Conservation (phyloP, 2,888 invertebrate species). For the Octodonta nipae region DNA sequence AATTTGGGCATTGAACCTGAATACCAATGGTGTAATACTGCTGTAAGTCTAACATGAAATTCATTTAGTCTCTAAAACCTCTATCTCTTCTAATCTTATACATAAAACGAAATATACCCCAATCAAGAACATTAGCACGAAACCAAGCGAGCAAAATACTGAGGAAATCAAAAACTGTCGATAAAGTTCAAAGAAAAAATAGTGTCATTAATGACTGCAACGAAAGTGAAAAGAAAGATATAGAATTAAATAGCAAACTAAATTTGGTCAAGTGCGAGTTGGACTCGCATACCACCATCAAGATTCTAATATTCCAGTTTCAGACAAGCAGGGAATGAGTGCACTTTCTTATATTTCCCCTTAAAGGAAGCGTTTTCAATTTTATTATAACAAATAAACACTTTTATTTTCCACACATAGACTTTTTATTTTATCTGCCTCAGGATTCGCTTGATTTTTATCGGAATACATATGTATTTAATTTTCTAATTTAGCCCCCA, state of each 20-base stretch:
- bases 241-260: slow-evolving; percentile 43
- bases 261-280: no score
- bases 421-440: no score
- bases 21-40: slow-evolving; percentile 30
- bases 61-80: slow-evolving; percentile 19
- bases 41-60: slow-evolving; percentile 20
- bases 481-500: no score
- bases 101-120: slow-evolving; percentile 27
- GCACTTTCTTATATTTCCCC: no score
- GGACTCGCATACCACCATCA: no score
- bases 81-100: slow-evolving; percentile 12
- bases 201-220: slow-evolving; percentile 11
- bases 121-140: slow-evolving; percentile 13
- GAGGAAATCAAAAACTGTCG: slow-evolving; percentile 20
- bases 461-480: no score
- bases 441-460: no score
- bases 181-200: slow-evolving; percentile 12
- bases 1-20: slow-evolving; percentile 24
- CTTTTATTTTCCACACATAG: no score
- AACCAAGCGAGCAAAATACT: slow-evolving; percentile 8
- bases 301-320: no score
- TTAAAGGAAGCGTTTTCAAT: no score
- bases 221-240: slow-evolving; percentile 14
- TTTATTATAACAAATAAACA: no score
- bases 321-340: no score